These are phyloP conservation scores for Donacobius atricapilla DNA, from an alignment of 2,113 vertebrate species.

Conservation along the genomic window DNA sequence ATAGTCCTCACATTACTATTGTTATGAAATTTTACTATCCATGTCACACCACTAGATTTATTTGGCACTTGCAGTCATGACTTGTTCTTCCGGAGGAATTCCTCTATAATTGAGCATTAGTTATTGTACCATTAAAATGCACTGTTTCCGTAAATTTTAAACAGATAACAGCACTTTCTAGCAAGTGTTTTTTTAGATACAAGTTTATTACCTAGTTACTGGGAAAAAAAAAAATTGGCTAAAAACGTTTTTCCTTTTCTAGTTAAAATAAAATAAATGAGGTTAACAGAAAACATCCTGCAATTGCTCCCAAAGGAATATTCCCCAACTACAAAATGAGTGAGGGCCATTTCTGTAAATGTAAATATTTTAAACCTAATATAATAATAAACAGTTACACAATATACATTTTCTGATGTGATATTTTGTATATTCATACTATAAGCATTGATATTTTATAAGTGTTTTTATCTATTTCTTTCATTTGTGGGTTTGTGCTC, in stretches of 20 bases:
- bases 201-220: conserved; percentile 69
- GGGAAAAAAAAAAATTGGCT: conserved; percentile 43
- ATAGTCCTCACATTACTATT: conserved; percentile 61
- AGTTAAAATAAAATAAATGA: conserved; percentile 44
- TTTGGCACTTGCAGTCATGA: conserved; percentile 69
- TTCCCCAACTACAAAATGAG: conserved; percentile 12
- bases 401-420: background rate
- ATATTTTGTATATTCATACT: conserved; percentile 17
- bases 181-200: conserved; percentile 71
- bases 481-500: conserved; percentile 33
- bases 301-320: conserved; percentile 51
- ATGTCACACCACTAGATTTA: conserved; percentile 68
- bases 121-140: conserved; percentile 69
- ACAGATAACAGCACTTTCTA: conserved; percentile 74
- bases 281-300: conserved; percentile 72
- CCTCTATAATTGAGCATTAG: conserved; percentile 69
- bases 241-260: conserved; percentile 64
- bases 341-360: conserved; percentile 23
- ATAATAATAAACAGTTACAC: conserved; percentile 8
- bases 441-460: background rate
- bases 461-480: conserved; percentile 30
- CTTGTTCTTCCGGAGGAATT: conserved; percentile 73
- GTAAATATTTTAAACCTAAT: background rate
- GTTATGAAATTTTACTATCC: conserved; percentile 74
- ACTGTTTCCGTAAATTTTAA: conserved; percentile 72